Evolutionary conservation across 35 echinoderm and acorn worm species (phyloP).

Genomic region (Apostichopus parvimensis): DNA sequence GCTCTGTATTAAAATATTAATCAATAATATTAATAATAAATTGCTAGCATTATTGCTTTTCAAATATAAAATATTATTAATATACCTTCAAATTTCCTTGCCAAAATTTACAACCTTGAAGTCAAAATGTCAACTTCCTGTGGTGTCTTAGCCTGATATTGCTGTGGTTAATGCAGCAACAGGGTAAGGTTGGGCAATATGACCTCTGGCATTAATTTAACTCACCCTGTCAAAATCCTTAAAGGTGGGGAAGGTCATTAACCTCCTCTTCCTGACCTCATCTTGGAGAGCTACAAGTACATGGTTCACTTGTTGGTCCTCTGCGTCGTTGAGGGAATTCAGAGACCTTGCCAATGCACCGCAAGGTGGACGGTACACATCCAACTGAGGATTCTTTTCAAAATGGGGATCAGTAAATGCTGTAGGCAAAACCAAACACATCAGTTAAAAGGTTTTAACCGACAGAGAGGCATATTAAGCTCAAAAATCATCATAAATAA

Average conservation of each 20-base stretch:
- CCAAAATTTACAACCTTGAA: no score
- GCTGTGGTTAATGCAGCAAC: no score
- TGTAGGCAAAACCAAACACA: background rate
- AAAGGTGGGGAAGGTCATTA: slow-evolving; percentile 91
- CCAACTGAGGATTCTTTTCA: slow-evolving; percentile 87
- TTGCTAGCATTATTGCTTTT: no score
- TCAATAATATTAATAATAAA: no score
- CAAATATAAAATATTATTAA: no score
- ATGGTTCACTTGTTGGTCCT: slow-evolving; percentile 60
- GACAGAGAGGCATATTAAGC: no score
- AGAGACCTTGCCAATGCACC: slow-evolving; percentile 79
- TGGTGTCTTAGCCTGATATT: no score
- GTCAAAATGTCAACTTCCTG: no score
- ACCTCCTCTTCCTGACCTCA: slow-evolving; percentile 70
- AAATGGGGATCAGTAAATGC: slow-evolving; percentile 96
- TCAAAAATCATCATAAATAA: no score
- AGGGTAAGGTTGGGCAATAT: background rate
- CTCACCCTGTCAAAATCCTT: slow-evolving; percentile 97
- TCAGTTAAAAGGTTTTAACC: no score
- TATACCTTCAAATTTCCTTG: no score
- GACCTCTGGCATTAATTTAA: background rate
- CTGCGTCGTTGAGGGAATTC: slow-evolving; percentile 50
- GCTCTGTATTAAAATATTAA: slow-evolving; percentile 68
- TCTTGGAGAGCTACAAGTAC: slow-evolving; percentile 60
- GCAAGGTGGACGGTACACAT: slow-evolving; percentile 79